Evolutionary conservation across 64 coral and sea anemone species (phyloP), one percentile per base, ranked within the genome.

Genomic region (Stichodactyla helianthus): DNA sequence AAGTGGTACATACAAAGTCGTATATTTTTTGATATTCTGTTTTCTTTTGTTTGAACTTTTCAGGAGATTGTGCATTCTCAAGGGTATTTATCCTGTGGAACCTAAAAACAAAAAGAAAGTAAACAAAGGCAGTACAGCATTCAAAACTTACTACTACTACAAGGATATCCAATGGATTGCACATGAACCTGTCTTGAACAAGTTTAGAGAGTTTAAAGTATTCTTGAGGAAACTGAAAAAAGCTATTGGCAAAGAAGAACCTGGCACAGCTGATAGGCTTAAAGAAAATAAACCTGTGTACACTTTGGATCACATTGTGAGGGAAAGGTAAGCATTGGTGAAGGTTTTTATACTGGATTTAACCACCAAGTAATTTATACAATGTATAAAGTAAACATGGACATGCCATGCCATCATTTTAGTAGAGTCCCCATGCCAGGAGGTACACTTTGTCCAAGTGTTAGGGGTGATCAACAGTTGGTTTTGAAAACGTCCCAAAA

Each of bases 21-120:
- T 35, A 6, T 52, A 10, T 44, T 76, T 54, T 28, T 12, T 86
- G 17, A 61, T 23, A 54, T 55, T 11, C 8, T 15, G 8, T 58
- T 58, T 58, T 58, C 14, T 4, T 58, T 11, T 11, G 14, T 58
- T 58, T 58, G 14, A 58, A 58, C 55, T 15, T 58, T 82, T 51
- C 19, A 98, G 95, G 54, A 89, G 95, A 8, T 20, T 98, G 56
- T 98, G 95, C 52, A 98, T 98, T 85, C 68, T 98, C 5, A 98
- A 98, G 85, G 95, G 95, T 7, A 91, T 98, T 20, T 98, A 98
- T 79, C 95, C 95, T 65, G 95, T 98, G 19, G 95, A 98, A 50
- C 95, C 95, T 8, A 98, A 94, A 58, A 98, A 98, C 85, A 98
- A 98, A 68, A 98, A 98, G 52, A 98, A 98, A 35, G 92, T 98